phyloP scores from a whole-genome alignment of 2,113 vertebrate species.

The Accipiter cooperii region DNA sequence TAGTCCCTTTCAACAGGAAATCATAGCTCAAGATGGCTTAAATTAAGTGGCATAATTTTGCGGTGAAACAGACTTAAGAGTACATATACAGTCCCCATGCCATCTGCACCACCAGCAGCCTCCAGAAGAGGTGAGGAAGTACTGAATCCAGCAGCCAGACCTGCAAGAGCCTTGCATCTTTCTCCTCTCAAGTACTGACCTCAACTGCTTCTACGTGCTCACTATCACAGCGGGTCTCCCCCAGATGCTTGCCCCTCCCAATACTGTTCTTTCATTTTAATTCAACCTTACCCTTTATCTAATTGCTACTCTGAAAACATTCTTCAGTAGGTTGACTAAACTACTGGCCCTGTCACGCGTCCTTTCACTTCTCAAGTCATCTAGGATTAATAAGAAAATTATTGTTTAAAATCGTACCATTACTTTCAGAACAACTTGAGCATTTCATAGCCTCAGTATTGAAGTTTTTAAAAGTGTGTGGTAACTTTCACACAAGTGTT shows the following conservation, averaged over 20 bases:
- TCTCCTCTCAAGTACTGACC: neutral
- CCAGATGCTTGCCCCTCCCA: neutral
- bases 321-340: neutral
- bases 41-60: neutral
- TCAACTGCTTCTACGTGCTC: neutral
- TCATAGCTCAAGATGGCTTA: neutral
- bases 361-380: neutral
- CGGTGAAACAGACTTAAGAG: neutral
- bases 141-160: neutral
- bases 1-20: neutral
- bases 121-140: neutral
- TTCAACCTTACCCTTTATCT: neutral
- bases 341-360: fast-evolving
- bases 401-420: neutral
- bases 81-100: neutral
- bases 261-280: neutral
- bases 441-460: neutral
- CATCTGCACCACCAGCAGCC: neutral
- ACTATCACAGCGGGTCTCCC: neutral
- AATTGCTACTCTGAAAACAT: neutral
- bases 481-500: neutral
- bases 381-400: neutral
- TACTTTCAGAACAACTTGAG: neutral
- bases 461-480: neutral
- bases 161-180: neutral